A percentile compares a stretch with the other conserved stretches of the same genome.
Evolutionary conservation across 2,113 vertebrate species (phyloP).

Genomic region (Callospermophilus lateralis): DNA sequence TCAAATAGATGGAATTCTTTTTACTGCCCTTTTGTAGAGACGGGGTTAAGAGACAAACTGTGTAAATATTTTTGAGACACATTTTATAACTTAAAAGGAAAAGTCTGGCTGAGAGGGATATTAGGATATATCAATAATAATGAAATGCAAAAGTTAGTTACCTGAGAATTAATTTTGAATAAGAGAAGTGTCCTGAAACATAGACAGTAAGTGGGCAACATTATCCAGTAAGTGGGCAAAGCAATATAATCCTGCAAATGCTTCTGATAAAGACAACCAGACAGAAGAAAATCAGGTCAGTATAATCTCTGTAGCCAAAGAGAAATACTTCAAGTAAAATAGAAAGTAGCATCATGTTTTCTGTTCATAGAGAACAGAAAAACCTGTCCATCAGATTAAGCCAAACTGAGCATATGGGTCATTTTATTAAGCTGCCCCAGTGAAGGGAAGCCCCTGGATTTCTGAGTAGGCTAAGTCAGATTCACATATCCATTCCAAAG

Average conservation of each 20-base stretch:
- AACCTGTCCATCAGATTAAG: neutral
- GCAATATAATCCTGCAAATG: neutral
- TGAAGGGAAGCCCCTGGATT: neutral
- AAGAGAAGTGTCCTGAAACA: neutral
- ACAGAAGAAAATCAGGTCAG: neutral
- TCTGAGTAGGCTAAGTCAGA: neutral
- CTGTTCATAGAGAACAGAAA: neutral
- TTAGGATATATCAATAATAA: neutral
- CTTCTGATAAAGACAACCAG: neutral
- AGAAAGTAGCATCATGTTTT: neutral
- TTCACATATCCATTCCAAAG: neutral
- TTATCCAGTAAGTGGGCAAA: accelerated
- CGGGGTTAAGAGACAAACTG: neutral
- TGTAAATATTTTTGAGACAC: neutral
- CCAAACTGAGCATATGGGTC: neutral
- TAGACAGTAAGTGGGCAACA: no score
- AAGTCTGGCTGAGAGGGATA: neutral
- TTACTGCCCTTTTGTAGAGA: neutral
- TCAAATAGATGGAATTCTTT: neutral
- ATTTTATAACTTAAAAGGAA: neutral
- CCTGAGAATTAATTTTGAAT: neutral
- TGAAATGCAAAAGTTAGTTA: neutral
- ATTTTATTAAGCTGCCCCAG: neutral
- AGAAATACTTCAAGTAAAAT: neutral
- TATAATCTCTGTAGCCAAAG: neutral